phyloP scores from a whole-genome alignment of 2,888 invertebrate genomes.

The Brenthis hecate region DNA sequence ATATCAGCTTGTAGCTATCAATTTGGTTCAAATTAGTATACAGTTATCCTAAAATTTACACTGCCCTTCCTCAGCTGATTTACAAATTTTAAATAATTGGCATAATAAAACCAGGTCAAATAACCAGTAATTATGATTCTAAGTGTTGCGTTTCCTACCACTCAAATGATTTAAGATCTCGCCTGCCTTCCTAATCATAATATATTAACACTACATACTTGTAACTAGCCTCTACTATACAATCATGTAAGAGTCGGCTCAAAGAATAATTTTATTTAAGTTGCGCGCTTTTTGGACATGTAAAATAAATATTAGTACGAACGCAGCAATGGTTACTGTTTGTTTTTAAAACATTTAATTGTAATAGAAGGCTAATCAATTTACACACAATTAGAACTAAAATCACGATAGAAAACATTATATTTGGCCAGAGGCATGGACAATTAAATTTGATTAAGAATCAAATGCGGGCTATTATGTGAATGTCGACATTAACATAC shows the following conservation, averaged over 20 bases:
- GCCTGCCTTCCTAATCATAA: slow-evolving; percentile 38
- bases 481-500: slow-evolving; percentile 46
- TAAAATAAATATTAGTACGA: neutral
- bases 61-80: slow-evolving; percentile 4
- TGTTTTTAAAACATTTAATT: neutral
- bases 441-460: slow-evolving; percentile 45
- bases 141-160: slow-evolving; percentile 38
- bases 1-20: neutral
- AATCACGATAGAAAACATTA: slow-evolving; percentile 30
- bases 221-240: slow-evolving; percentile 7
- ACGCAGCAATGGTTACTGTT: slow-evolving; percentile 15
- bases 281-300: neutral
- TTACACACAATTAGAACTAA: slow-evolving; percentile 26
- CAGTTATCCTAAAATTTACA: slow-evolving; percentile 1
- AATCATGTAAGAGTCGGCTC: neutral
- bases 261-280: neutral
- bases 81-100: slow-evolving; percentile 30
- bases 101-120: slow-evolving; percentile 35
- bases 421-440: slow-evolving; percentile 43
- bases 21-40: neutral
- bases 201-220: slow-evolving; percentile 31
- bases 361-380: slow-evolving; percentile 19
- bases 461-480: slow-evolving; percentile 41
- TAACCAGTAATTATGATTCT: slow-evolving; percentile 32
- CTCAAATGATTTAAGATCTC: slow-evolving; percentile 37